Percentiles rank a stretch among this genome's conserved stretches.
Conservation (phyloP, 2,888 invertebrate genomes). For the Cremastobaeus sp. region DNA sequence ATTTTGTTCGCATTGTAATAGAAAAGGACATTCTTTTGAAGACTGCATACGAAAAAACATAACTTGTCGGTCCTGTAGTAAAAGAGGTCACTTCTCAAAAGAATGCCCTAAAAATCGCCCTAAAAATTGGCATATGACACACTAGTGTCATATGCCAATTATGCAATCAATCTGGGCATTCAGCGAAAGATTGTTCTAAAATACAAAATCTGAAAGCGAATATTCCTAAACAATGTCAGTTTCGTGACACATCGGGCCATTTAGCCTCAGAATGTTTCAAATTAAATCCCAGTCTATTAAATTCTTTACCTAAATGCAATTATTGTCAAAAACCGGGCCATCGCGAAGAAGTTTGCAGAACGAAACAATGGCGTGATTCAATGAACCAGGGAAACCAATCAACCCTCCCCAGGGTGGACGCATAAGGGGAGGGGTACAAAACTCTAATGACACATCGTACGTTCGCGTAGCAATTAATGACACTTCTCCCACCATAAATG, state of each 20-base stretch:
- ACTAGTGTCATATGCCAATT: background rate
- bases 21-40: background rate
- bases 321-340: conserved; percentile 3
- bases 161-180: conserved; percentile 1
- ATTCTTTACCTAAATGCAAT: background rate
- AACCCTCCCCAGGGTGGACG: background rate
- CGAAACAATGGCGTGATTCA: background rate
- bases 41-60: background rate
- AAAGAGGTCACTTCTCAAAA: background rate
- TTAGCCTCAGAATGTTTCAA: conserved; percentile 12
- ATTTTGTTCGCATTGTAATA: conserved; percentile 1
- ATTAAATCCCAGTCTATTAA: background rate
- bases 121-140: background rate
- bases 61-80: background rate
- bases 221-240: too few species aligned
- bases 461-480: too few species aligned
- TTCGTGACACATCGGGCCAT: too few species aligned
- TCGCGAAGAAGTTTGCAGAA: background rate
- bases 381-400: background rate
- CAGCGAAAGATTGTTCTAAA: conserved; percentile 8
- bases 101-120: conserved; percentile 1
- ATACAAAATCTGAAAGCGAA: too few species aligned
- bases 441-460: too few species aligned
- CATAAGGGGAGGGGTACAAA: too few species aligned
- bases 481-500: too few species aligned